Conservation (phyloP, 2,888 invertebrate species). For the Xestia rhomboidea region DNA sequence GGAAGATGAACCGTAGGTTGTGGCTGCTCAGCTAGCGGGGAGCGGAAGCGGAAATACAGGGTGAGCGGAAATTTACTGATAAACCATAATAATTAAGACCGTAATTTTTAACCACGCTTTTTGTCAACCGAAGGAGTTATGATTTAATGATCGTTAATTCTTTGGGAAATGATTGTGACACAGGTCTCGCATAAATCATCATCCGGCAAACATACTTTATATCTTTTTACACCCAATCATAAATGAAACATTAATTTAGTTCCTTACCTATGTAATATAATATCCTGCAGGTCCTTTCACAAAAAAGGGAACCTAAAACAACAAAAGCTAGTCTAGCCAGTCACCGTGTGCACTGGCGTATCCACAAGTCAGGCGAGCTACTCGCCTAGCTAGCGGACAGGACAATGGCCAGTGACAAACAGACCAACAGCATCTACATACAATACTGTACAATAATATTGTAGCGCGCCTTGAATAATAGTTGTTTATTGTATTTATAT, state of each 20-base stretch:
- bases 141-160: not conserved
- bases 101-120: not conserved
- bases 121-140: not conserved
- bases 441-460: constrained; percentile 56
- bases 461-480: constrained; percentile 45
- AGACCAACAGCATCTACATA: constrained; percentile 53
- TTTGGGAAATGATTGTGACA: not conserved
- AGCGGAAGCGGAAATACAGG: not conserved
- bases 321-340: constrained; percentile 28
- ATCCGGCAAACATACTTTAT: not conserved
- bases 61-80: not conserved
- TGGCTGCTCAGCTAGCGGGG: not conserved
- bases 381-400: constrained; percentile 52
- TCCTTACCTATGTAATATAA: constrained; percentile 2
- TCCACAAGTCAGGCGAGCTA: constrained; percentile 39
- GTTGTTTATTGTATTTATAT: constrained; percentile 47
- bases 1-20: not conserved
- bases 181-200: not conserved
- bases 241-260: not conserved
- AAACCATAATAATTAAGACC: not conserved
- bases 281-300: constrained; percentile 1
- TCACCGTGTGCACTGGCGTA: constrained; percentile 38
- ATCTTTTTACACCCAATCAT: not conserved
- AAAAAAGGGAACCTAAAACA: not conserved
- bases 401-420: constrained; percentile 67